Conservation (phyloP, 2,113 vertebrate genomes). For the Haemorhous mexicanus region DNA sequence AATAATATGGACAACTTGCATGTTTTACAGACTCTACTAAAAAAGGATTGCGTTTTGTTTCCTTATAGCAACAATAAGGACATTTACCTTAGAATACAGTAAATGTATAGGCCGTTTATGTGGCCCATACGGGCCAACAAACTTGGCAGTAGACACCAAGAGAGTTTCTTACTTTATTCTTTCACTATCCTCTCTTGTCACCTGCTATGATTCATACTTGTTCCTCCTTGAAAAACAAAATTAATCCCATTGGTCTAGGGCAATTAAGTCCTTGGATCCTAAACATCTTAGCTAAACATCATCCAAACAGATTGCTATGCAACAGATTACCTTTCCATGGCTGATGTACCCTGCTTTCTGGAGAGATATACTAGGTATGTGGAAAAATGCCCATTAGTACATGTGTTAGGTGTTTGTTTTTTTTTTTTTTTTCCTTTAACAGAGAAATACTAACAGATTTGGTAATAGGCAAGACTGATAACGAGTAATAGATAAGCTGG, state of each 20-base stretch:
- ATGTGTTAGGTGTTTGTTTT: no score
- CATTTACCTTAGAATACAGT: not conserved
- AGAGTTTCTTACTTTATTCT: not conserved
- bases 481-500: not conserved
- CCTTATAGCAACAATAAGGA: not conserved
- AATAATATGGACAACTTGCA: rapidly evolving
- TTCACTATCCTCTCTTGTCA: not conserved
- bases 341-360: not conserved
- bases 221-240: not conserved
- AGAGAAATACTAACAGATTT: not conserved
- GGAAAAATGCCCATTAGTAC: not conserved
- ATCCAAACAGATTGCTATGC: not conserved
- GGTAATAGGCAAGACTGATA: not conserved
- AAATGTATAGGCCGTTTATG: not conserved
- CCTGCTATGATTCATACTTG: not conserved
- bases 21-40: not conserved
- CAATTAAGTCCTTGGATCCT: not conserved
- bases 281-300: not conserved
- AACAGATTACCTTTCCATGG: not conserved
- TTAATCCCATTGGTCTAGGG: not conserved
- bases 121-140: not conserved
- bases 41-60: not conserved
- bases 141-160: not conserved
- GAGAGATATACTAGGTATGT: not conserved
- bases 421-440: not conserved